phyloP scores from a whole-genome alignment of 2,797 vertebrate genomes.

The Ataeniobius toweri region DNA sequence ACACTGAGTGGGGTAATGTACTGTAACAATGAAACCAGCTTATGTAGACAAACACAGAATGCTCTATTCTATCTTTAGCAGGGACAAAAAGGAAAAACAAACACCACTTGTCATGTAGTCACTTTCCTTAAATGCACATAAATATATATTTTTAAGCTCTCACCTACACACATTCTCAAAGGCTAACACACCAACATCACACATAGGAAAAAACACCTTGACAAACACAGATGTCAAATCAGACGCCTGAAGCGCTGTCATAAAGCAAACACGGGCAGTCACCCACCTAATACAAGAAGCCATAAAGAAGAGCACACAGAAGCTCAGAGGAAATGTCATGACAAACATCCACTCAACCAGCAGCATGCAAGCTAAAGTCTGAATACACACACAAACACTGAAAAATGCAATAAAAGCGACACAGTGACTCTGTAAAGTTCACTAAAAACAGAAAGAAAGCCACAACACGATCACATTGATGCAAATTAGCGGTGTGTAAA shows the following conservation, averaged over 20 bases:
- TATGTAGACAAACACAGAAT: constrained; percentile 47
- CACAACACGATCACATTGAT: constrained; percentile 1
- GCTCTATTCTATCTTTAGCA: constrained; percentile 35
- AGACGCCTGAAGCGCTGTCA: constrained; percentile 65
- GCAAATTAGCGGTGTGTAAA: neutral
- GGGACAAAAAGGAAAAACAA: constrained; percentile 47
- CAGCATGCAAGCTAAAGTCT: constrained; percentile 10
- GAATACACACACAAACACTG: constrained; percentile 16
- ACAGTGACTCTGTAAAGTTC: neutral
- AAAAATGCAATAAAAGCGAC: neutral
- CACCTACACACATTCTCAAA: constrained; percentile 56
- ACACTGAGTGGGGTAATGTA: constrained; percentile 46
- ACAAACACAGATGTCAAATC: constrained; percentile 77
- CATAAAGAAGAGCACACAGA: constrained; percentile 59
- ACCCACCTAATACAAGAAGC: constrained; percentile 68
- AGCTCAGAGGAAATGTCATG: constrained; percentile 51
- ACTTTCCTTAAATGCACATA: constrained; percentile 47
- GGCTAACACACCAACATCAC: constrained; percentile 53
- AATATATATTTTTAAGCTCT: constrained; percentile 52
- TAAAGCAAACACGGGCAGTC: constrained; percentile 71
- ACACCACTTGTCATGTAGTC: constrained; percentile 44
- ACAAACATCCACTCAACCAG: constrained; percentile 32
- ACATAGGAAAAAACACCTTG: constrained; percentile 29
- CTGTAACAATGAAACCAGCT: constrained; percentile 46
- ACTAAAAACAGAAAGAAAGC: constrained; percentile 9